Conservation (phyloP, 2,888 invertebrate species). For the Latrodectus elegans region DNA sequence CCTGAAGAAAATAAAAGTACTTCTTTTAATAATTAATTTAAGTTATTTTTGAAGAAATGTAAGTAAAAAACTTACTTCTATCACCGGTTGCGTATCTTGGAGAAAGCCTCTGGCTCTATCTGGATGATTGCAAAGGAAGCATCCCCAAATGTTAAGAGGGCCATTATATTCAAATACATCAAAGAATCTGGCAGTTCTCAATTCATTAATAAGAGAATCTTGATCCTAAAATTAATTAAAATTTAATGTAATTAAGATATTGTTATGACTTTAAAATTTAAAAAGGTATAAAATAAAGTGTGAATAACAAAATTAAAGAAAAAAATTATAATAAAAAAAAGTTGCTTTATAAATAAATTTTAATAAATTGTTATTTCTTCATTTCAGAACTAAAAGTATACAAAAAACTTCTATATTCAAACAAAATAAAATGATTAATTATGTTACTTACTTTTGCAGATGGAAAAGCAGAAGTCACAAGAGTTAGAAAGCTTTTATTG, state of each 20-base stretch:
- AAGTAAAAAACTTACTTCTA: slow-evolving; percentile 78
- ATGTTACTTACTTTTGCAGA: slow-evolving; percentile 82
- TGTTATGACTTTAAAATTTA: not conserved
- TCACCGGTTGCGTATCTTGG: slow-evolving; percentile 85
- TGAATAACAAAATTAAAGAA: not conserved
- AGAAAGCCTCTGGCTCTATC: slow-evolving; percentile 90
- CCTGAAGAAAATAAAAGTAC: slow-evolving; percentile 75
- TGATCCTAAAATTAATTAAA: slow-evolving; percentile 81
- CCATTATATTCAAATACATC: slow-evolving; percentile 91
- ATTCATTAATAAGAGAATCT: slow-evolving; percentile 88
- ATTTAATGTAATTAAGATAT: too few species aligned
- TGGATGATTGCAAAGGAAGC: slow-evolving; percentile 94
- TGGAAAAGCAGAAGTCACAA: slow-evolving; percentile 96
- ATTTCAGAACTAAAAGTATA: not conserved
- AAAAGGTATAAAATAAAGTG: not conserved
- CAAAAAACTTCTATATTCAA: not conserved
- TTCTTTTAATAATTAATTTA: not conserved
- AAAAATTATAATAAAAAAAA: not conserved
- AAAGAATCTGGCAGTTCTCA: slow-evolving; percentile 89
- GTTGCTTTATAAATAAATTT: too few species aligned
- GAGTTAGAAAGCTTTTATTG: slow-evolving; percentile 89
- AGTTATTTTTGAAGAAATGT: not conserved
- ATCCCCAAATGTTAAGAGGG: slow-evolving; percentile 84
- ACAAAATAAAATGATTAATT: not conserved
- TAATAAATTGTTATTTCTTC: too few species aligned